Base-by-base conservation (phyloP, 2,113 vertebrate species). In the Triplophysa siluroides region DNA sequence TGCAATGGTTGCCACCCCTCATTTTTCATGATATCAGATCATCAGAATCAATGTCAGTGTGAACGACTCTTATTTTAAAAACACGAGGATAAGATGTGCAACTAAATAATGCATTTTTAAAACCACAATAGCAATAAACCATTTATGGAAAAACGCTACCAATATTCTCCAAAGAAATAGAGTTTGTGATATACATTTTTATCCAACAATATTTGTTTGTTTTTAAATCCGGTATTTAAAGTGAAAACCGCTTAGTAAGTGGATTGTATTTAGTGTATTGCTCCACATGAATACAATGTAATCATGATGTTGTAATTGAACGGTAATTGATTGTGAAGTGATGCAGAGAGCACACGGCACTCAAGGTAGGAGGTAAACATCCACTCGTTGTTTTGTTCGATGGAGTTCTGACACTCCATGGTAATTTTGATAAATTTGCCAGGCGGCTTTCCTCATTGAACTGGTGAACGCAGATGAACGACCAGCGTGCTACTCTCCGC, bases 341-440 rank as follows among this genome's bases (percentile, higher is more conserved):
- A 85, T 86, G 86, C 87, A 78, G 78, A 84, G 83, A 73, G 86
- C 83, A 76, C 81, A 86, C 85, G 82, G 85, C 87, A 88, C 83
- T 85, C 87, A 78, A 82, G 83, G 88, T 75, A 47, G 82, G 88
- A 85, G 87, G 86, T 91, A 89, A 90, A 91, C 88, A 90, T 85
- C 85, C 84, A 74, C 81, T 80, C 72, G 75, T 85, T 86, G 56
- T 56, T 38, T 29, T 45, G 24, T 74, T 78, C 67, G 76, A 82
- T 73, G 65, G 85, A 69, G 41, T 79, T 79, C 78, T 91, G 90
- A 91, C 90, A 91, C 84, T 69, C 83, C 80, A 84, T 83, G 73
- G 82, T 91, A 89, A 91, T 91, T 91, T 89, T 91, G 90, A 92
- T 92, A 83, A 91, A 92, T 93, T 84, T 70, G 77, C 83, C 79